Base-by-base conservation (phyloP, 2,113 vertebrate species). In the Kryptolebias marmoratus region DNA sequence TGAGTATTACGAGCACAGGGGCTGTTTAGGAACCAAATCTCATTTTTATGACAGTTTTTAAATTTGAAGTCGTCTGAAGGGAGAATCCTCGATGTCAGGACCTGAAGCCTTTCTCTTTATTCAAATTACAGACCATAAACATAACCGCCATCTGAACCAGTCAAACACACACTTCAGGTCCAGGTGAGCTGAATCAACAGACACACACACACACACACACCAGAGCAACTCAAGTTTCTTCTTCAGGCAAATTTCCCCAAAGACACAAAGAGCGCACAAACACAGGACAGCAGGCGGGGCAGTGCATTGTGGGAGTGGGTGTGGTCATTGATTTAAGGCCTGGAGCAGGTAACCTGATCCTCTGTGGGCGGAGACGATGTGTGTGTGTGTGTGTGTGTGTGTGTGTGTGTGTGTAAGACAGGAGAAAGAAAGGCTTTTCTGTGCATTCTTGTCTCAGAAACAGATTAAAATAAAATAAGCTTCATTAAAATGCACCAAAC, bases 251-350 rank as follows among this genome's bases (percentile, higher is more conserved):
- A 44, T 44, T 50, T 15, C 52, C 42, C 70, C 48, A 42, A 50
- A 77, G 68, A 57, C 69, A 82, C 77, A 85, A 80, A 81, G 63
- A 80, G 65, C 59, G 68, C 22, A 45, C 28, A 70, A 80, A 81
- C 64, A 82, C 54, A 67, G 50, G 54, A 73, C 53, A 39, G 42
- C 27, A 71, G 66, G 49, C 48, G 44, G 49, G 66, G 6, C 74
- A 65, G 15, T 79, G 86, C 81, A 87, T 89, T 77, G 68, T 90
- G 88, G 82, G 88, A 76, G 83, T 73, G 86, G 85, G 90, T 88
- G 87, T 89, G 89, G 88, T 82, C 89, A 89, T 77, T 71, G 79
- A 90, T 91, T 74, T 77, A 56, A 81, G 31, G 87, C 85, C 80
- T 49, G 39, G 54, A 78, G 82, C 63, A 80, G 71, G 90, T 79